Evolutionary conservation across 1,140 invertebrate genomes (phyloP), one percentile per base, ranked within the genome.

Genomic region (Drosophila nigrodunni): DNA sequence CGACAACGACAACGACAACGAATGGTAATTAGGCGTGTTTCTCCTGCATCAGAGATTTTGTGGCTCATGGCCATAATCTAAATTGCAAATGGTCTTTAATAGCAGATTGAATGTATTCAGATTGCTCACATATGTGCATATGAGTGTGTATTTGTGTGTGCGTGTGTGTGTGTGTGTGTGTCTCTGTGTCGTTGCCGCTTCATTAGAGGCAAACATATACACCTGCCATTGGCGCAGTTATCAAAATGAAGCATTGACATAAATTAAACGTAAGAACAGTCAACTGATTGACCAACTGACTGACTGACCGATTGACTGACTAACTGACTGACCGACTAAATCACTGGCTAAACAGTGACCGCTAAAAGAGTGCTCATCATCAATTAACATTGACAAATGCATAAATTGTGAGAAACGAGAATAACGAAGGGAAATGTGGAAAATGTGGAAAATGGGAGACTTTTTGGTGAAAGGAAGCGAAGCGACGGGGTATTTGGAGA

Each of bases 371-470:
- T 74, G 74, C 73, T 77, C 73, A 80, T 79, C 81, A 85, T 85
- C 81, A 85, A 85, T 85, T 85, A 85, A 80, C 81, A 66, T 85
- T 80, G 81, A 85, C 81, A 85, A 85, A 85, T 80, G 81, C 62
- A 80, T 80, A 67, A 52, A 44, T 60, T 60, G 25, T 44, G 47
- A 74, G 18, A n/a, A 13, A 9, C 30, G 25, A 44, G 34, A 35
- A 11, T 43, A 5, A 30, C 3, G 41, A 18, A 13, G 15, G 37
- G 13, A 2, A 7, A 49, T 46, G 25, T 50, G 64, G 21, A 15
- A 52, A 52, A 21, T 34, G 5, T 7, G 41, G 7, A 18, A 43
- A 10, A 58, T 11, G n/a, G 3, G 13, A 7, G 25, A 6, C 1
- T 15, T 2, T 47, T 21, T 21, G 18, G 18, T 1, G 18, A 21